These are phyloP conservation scores for Drosophila nasuta DNA, from an alignment of 1,140 invertebrate genomes.

Conservation along the genomic window DNA sequence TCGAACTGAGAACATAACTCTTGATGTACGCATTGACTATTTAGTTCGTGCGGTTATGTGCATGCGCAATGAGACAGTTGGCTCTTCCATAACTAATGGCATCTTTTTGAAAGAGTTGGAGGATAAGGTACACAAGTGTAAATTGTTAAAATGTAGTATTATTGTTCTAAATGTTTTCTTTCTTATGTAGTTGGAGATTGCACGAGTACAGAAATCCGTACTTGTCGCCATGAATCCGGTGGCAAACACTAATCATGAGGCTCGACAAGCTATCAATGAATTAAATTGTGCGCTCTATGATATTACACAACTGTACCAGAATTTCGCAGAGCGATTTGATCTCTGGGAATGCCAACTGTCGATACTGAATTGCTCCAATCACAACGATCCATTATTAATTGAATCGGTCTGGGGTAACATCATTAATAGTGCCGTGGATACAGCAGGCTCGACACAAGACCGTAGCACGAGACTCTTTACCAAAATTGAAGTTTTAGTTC, in stretches of 20 bases:
- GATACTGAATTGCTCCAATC: conserved; percentile 93
- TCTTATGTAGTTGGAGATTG: conserved; percentile 74
- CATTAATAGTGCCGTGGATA: conserved; percentile 87
- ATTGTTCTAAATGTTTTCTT: background rate
- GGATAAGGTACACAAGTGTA: conserved; percentile 90
- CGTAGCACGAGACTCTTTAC: conserved; percentile 89
- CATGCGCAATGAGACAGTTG: conserved; percentile 94
- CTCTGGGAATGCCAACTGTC: conserved; percentile 94
- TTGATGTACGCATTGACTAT: conserved; percentile 93
- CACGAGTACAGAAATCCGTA: conserved; percentile 78
- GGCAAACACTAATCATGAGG: conserved; percentile 44
- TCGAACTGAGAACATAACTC: conserved; percentile 88
- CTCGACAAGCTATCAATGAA: conserved; percentile 62
- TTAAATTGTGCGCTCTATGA: conserved; percentile 78
- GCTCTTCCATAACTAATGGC: conserved; percentile 91
- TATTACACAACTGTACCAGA: conserved; percentile 90
- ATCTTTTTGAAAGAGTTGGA: conserved; percentile 96
- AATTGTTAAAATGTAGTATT: background rate
- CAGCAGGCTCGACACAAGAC: conserved; percentile 86
- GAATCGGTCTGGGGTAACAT: conserved; percentile 93
- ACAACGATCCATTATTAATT: conserved; percentile 91
- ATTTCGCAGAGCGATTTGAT: conserved; percentile 92
- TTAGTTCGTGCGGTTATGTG: conserved; percentile 97
- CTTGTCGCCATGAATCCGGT: conserved; percentile 61
- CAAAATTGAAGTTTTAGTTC: conserved; percentile 90